Evolutionary conservation across 2,797 vertebrate species (phyloP), one percentile per base, ranked within the genome.

Genomic region (Hypotaenidia philippensis): DNA sequence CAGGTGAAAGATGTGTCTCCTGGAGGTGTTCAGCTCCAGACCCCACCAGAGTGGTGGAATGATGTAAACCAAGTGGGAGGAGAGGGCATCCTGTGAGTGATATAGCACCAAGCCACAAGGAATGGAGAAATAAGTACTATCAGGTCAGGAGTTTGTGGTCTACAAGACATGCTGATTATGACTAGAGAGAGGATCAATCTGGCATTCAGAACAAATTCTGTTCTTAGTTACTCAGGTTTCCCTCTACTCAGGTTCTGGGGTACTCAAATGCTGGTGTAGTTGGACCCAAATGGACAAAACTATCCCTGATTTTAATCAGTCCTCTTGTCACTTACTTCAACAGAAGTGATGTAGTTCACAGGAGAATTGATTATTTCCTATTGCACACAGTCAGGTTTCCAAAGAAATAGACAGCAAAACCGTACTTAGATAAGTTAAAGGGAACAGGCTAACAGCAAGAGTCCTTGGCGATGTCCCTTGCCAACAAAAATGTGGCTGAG

Each of bases 21-120:
- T 49, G 34, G 9, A 36, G 32, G 16, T 9, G 4, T 41, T 68
- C 22, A 61, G 21, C 26, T 13, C 23, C 60, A 49, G 40, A 27
- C 5, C 2, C 11, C 1, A 1, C 8, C 1, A 1, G 17, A 55
- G 14, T 20, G 13, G 10, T 47, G n/a, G 18, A 72, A 65, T 0
- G 0, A 25, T 10, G 34, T 13, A 71, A 93, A 83, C 10, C 15
- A 44, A 63, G n/a, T n/a, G 50, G 20, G 9, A 83, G 38, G 60
- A 82, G 44, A 76, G 10, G 15, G 5, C 31, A 32, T 74, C 0
- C 0, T 29, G 17, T 40, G 19, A 27, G 10, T 38, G 12, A 8
- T 61, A 41, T 13, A 69, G 32, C 22, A 77, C 8, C 57, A 74
- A 61, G 25, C 32, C 40, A 61, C 22, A 53, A 23, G 41, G 22